Base-by-base conservation (phyloP, 2,888 invertebrate genomes). In the Deilephila porcellus region DNA sequence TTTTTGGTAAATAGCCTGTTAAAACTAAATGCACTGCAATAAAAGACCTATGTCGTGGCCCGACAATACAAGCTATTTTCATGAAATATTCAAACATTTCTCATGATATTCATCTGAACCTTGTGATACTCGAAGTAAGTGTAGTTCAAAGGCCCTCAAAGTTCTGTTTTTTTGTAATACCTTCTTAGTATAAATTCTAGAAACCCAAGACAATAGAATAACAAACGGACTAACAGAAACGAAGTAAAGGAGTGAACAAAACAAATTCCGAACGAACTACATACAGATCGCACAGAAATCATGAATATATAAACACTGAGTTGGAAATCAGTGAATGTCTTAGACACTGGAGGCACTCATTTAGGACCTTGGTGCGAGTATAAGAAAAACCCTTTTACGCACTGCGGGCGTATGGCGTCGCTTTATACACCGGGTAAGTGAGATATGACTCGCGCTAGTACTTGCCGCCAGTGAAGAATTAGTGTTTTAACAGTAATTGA, bases 361-460 rank as follows among this genome's bases (percentile, higher is more conserved):
- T 81, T 81, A 79, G 81, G 80, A 80, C 77, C 80, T 80, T 80
- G 76, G 79, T 79, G 76, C 77, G 81, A 79, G 79, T 72, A 74
- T 74, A 80, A 71, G 74, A 75, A 78, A 79, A 81, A 80, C 78
- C 76, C 79, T 81, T 80, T 79, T 85, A 85, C 86, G 86, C 86
- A 85, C 80, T 84, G 83, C 86, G 83, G 83, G 63, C 32, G 62
- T 73, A 62, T 45, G 14, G 25, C n/a, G 63, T 60, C 29, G 63
- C 59, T 62, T 37, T 37, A 78, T 20, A 52, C 77, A 32, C n/a
- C 37, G 34, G 34, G 70, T 53, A n/a, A 73, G 67, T 67, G n/a
- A 37, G 52, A n/a, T 45, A 64, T 37, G 25, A 20, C 45, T 67
- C 3, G 67, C 20, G 64, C 45, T 11, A 52, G 67, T 52, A 45